phyloP scores from a whole-genome alignment of 2,113 vertebrate species.

The Cricetomys ansorgei region DNA sequence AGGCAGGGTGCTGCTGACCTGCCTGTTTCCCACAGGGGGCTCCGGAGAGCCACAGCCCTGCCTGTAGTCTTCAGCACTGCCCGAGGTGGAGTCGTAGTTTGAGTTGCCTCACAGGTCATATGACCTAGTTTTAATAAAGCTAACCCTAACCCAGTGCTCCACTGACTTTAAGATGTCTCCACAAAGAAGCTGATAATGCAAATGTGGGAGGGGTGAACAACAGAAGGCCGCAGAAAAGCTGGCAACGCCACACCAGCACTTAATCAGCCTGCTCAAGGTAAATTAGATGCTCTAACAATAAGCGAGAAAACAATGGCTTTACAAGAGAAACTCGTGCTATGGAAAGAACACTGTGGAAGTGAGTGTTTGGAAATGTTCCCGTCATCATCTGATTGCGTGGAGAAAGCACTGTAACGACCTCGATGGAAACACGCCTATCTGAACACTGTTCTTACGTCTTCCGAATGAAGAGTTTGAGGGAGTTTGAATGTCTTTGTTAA shows the following conservation, averaged over 20 bases:
- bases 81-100: background rate
- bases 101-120: background rate
- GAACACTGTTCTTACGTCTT: conserved; percentile 64
- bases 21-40: background rate
- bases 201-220: background rate
- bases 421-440: conserved; percentile 57
- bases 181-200: conserved; percentile 2
- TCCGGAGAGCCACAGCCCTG: background rate
- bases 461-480: conserved; percentile 50
- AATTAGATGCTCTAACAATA: conserved; percentile 59
- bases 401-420: conserved; percentile 60
- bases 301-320: conserved; percentile 51
- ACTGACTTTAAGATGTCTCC: conserved; percentile 18
- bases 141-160: background rate
- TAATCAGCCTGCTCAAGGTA: conserved; percentile 41
- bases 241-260: background rate
- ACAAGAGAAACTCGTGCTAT: conserved; percentile 28
- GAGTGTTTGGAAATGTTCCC: conserved; percentile 63
- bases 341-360: conserved; percentile 53
- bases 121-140: conserved; percentile 34
- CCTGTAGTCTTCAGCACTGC: background rate
- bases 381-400: conserved; percentile 65
- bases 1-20: background rate
- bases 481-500: conserved; percentile 63
- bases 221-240: background rate